phyloP scores from a whole-genome alignment of 2,797 vertebrate species.

The Poecilia gillii region DNA sequence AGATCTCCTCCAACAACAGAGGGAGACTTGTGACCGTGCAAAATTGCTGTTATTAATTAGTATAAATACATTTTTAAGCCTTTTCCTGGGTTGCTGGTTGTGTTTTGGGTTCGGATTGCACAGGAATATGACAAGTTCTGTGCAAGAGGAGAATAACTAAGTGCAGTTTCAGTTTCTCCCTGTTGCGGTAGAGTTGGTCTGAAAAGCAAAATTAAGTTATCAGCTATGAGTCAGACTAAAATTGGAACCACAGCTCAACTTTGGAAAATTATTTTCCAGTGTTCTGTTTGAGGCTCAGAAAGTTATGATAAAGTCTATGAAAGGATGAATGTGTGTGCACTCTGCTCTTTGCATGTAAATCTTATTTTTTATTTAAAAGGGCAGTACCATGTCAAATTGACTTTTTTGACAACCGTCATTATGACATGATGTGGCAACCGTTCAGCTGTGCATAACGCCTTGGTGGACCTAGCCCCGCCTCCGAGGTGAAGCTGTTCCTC shows the following conservation, averaged over 20 bases:
- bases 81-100: neutral
- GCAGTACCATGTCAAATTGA: too few relatives aligned
- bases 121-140: neutral
- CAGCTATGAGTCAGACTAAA: conserved; percentile 13
- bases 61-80: neutral
- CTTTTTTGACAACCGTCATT: too few relatives aligned
- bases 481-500: too few relatives aligned
- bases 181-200: neutral
- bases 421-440: too few relatives aligned
- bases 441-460: neutral
- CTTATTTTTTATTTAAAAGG: neutral
- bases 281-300: conserved; percentile 4
- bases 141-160: neutral
- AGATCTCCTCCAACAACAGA: neutral
- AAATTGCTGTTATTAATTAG: neutral
- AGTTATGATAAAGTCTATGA: conserved; percentile 18
- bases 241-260: neutral
- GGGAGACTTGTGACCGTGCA: neutral
- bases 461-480: too few relatives aligned
- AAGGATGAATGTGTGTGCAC: neutral
- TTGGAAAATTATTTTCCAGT: neutral
- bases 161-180: neutral
- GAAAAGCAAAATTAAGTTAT: conserved; percentile 4
- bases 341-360: neutral
- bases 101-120: neutral